A percentile compares a stretch with the other conserved stretches of the same genome.
These are phyloP conservation scores for Cnemophilus loriae DNA, from an alignment of 2,113 vertebrate genomes.

Conservation along the genomic window DNA sequence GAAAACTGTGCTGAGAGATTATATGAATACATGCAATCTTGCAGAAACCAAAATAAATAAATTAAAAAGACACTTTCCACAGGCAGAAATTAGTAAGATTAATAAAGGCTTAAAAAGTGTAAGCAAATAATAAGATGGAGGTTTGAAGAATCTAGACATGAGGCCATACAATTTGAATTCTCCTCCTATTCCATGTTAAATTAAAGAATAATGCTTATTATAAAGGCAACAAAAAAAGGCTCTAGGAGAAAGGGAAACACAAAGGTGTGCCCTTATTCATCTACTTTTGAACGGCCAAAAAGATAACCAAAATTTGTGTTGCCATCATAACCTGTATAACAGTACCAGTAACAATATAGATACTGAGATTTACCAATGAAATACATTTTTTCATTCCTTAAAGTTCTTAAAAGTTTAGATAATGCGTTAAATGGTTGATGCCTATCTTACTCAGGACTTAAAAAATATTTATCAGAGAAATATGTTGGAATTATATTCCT, in stretches of 20 bases:
- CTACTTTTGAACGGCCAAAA: background rate
- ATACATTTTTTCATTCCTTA: background rate
- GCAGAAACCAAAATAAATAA: background rate
- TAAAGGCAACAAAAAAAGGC: accelerated
- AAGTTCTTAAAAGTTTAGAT: background rate
- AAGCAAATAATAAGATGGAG: background rate
- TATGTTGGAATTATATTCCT: background rate
- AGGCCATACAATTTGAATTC: background rate
- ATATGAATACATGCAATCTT: background rate
- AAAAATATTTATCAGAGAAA: background rate
- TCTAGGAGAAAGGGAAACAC: background rate
- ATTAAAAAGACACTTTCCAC: background rate
- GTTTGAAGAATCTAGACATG: background rate
- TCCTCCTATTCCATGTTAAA: background rate
- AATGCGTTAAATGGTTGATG: background rate
- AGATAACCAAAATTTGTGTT: background rate
- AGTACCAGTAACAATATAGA: background rate
- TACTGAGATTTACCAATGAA: background rate
- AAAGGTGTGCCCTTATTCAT: background rate
- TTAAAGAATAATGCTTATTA: background rate
- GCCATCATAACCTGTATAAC: background rate
- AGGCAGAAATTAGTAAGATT: background rate
- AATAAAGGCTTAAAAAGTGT: background rate
- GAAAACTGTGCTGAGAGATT: background rate
- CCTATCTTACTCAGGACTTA: background rate